Percentiles rank a stretch among this genome's conserved stretches.
Conservation (phyloP, 2,113 vertebrate genomes). For the Struthidea cinerea region DNA sequence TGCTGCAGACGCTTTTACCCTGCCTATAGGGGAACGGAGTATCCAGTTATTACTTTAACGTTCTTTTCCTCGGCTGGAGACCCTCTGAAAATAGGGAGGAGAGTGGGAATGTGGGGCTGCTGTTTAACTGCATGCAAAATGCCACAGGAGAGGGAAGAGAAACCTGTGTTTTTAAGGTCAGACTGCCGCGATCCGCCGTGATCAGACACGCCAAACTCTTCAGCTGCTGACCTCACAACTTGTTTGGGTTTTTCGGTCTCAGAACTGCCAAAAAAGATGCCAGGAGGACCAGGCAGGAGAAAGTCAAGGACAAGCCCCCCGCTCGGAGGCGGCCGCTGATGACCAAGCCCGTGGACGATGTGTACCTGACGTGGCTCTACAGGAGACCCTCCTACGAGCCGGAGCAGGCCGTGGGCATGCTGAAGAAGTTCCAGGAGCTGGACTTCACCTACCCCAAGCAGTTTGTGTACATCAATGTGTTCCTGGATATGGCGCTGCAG, state of each 20-base stretch:
- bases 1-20: fast-evolving
- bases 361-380: conserved; percentile 80
- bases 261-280: conserved; percentile 55
- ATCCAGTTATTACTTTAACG: fast-evolving
- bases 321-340: conserved; percentile 51
- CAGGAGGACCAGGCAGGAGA: conserved; percentile 49
- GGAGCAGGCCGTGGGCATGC: conserved; percentile 75
- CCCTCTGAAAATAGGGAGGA: not conserved
- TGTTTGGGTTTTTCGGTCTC: not conserved
- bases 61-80: not conserved
- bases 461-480: conserved; percentile 78
- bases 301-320: conserved; percentile 25
- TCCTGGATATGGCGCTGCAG: conserved; percentile 83
- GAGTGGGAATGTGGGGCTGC: fast-evolving
- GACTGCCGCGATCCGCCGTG: fast-evolving
- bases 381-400: conserved; percentile 59
- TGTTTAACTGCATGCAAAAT: fast-evolving
- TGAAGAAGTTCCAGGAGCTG: conserved; percentile 83
- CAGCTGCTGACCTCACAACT: not conserved
- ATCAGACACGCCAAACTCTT: fast-evolving
- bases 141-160: not conserved
- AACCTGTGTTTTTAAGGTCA: fast-evolving
- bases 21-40: fast-evolving
- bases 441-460: conserved; percentile 83
- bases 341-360: conserved; percentile 80